Percentiles rank a stretch among this genome's conserved stretches.
phyloP scores from a whole-genome alignment of 2,113 vertebrate genomes.

The Meleagris gallopavo region DNA sequence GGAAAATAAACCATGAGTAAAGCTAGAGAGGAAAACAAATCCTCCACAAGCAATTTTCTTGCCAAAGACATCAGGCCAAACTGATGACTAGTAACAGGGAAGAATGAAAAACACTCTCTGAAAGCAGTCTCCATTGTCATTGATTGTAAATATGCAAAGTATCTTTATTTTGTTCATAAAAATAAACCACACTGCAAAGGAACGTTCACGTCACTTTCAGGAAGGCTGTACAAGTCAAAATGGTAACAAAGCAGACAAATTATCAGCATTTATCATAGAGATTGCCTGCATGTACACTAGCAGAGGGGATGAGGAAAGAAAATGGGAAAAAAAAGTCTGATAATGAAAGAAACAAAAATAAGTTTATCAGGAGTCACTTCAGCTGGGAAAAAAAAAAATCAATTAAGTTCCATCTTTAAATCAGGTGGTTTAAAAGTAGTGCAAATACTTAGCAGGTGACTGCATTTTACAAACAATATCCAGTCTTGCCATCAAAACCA shows the following conservation, averaged over 20 bases:
- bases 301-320: slow-evolving; percentile 30
- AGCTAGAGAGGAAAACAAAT: not conserved
- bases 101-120: slow-evolving; percentile 5
- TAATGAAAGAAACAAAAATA: not conserved
- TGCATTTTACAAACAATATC: slow-evolving; percentile 15
- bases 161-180: slow-evolving; percentile 34
- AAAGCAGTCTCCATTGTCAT: not conserved
- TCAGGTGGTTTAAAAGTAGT: slow-evolving; percentile 32
- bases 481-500: slow-evolving; percentile 39
- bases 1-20: slow-evolving; percentile 44
- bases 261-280: slow-evolving; percentile 15
- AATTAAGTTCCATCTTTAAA: slow-evolving; percentile 9
- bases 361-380: not conserved
- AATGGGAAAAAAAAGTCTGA: not conserved
- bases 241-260: not conserved
- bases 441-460: slow-evolving; percentile 32
- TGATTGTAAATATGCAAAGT: slow-evolving; percentile 44
- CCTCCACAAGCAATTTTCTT: not conserved
- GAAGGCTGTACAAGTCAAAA: slow-evolving; percentile 5
- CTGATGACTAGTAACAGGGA: slow-evolving; percentile 27
- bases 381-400: slow-evolving; percentile 19
- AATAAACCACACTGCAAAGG: not conserved
- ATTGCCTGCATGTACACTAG: not conserved
- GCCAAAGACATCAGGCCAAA: slow-evolving; percentile 14
- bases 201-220: not conserved